phyloP scores from a whole-genome alignment of 2,888 invertebrate species.

The Ophion ellenae region DNA sequence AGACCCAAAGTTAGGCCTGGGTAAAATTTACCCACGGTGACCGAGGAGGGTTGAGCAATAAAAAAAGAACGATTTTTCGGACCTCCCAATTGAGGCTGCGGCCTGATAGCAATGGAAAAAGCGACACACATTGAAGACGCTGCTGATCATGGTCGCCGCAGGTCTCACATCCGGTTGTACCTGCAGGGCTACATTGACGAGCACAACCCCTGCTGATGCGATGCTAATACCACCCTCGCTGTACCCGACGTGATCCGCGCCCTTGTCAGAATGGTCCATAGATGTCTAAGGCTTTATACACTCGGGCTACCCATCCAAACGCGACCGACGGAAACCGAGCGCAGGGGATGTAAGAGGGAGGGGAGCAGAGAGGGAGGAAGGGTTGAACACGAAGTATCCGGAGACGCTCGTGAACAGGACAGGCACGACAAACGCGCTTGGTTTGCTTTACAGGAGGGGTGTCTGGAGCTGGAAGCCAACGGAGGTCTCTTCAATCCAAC shows the following conservation, averaged over 20 bases:
- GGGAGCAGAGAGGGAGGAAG: background rate
- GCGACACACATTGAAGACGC: too few relatives aligned
- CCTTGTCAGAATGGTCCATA: slow-evolving; percentile 13
- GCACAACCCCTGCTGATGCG: slow-evolving; percentile 23
- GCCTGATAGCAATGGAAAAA: too few relatives aligned
- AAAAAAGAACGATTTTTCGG: too few relatives aligned
- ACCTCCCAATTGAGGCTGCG: too few relatives aligned
- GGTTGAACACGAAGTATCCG: slow-evolving; percentile 9
- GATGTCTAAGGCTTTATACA: slow-evolving; percentile 1
- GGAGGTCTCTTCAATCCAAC: slow-evolving; percentile 31
- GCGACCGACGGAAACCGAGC: slow-evolving; percentile 29
- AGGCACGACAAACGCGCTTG: slow-evolving; percentile 57
- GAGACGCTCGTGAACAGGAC: slow-evolving; percentile 54
- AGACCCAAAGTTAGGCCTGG: too few relatives aligned
- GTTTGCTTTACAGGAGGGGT: slow-evolving; percentile 23
- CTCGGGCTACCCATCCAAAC: slow-evolving; percentile 22
- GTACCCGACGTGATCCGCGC: slow-evolving; percentile 14
- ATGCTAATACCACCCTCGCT: slow-evolving; percentile 52
- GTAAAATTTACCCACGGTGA: too few relatives aligned
- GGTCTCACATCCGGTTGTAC: background rate
- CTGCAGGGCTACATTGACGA: slow-evolving; percentile 9
- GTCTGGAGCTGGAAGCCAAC: slow-evolving; percentile 37
- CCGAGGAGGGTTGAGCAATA: too few relatives aligned
- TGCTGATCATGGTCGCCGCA: too few relatives aligned
- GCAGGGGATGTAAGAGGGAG: background rate